Evolutionary conservation across 2,888 invertebrate genomes (phyloP).

Genomic region (Chromoteleia sp.): DNA sequence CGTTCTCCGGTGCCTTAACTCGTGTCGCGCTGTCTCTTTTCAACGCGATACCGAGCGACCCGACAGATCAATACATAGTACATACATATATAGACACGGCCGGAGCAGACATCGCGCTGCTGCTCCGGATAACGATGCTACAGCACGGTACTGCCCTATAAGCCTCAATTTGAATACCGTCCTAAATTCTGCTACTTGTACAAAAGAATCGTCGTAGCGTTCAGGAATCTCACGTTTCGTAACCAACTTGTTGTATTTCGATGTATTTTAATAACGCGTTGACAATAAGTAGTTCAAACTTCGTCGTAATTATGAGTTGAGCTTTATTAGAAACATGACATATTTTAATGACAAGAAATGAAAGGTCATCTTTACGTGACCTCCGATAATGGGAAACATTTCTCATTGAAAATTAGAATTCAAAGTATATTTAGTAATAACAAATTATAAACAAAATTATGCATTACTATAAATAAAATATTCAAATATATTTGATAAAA

Average conservation of each 20-base stretch:
- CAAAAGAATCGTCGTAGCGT: slow-evolving; percentile 56
- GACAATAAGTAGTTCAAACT: not conserved
- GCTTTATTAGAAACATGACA: not conserved
- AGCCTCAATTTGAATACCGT: slow-evolving; percentile 79
- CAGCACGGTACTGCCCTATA: slow-evolving; percentile 76
- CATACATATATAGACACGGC: slow-evolving; percentile 74
- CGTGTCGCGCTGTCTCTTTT: slow-evolving; percentile 71
- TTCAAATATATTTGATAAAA: too few relatives aligned
- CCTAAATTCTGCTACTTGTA: slow-evolving; percentile 73
- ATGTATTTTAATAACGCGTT: slow-evolving; percentile 9
- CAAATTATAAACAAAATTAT: too few relatives aligned
- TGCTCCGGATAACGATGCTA: slow-evolving; percentile 79
- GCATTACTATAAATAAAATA: too few relatives aligned
- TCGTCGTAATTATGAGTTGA: not conserved
- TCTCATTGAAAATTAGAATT: too few relatives aligned
- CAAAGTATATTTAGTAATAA: too few relatives aligned
- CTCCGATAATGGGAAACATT: too few relatives aligned
- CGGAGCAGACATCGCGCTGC: slow-evolving; percentile 75
- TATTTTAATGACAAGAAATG: too few relatives aligned
- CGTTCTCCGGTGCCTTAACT: slow-evolving; percentile 27
- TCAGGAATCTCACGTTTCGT: slow-evolving; percentile 28
- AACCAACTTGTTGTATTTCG: slow-evolving; percentile 31
- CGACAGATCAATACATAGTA: slow-evolving; percentile 81
- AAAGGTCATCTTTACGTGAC: too few relatives aligned
- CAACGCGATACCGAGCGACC: slow-evolving; percentile 73